A percentile compares a stretch with the other conserved stretches of the same genome.
Conservation (phyloP, 2,888 invertebrate species). For the Eupithecia dodoneata region DNA sequence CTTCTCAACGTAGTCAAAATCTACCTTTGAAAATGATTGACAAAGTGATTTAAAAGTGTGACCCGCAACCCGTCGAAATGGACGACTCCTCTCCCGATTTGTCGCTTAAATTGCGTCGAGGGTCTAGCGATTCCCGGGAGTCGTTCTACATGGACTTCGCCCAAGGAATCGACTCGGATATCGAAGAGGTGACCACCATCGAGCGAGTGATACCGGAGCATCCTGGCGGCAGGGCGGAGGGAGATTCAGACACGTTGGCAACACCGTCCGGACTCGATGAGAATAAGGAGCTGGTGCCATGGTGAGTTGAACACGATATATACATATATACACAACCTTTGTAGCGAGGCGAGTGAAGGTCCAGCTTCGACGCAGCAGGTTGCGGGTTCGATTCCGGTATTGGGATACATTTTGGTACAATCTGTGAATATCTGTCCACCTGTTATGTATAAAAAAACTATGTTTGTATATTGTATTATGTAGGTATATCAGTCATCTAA, state of each 20-base stretch:
- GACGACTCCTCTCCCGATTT: constrained; percentile 94
- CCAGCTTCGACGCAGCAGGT: no score
- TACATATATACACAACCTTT: no score
- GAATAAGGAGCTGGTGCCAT: constrained; percentile 77
- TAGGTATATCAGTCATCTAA: no score
- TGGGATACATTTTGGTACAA: no score
- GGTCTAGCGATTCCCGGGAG: constrained; percentile 94
- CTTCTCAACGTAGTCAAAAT: background rate
- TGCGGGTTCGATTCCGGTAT: no score
- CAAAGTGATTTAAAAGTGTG: constrained; percentile 30
- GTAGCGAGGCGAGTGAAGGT: no score
- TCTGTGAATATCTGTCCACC: no score
- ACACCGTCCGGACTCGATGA: constrained; percentile 81
- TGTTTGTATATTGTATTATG: no score
- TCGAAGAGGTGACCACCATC: constrained; percentile 92
- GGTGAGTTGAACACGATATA: constrained; percentile 59
- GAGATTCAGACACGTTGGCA: constrained; percentile 78
- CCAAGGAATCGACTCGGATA: constrained; percentile 95
- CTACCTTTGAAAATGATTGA: constrained; percentile 29
- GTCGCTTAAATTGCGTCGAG: constrained; percentile 92
- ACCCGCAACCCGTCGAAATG: constrained; percentile 63
- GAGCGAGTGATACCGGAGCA: constrained; percentile 83
- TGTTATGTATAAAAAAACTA: no score
- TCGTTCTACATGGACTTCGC: constrained; percentile 96
- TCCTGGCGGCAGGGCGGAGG: constrained; percentile 74